Percentiles rank a stretch among this genome's conserved stretches.
These are phyloP conservation scores for Nymphalis io DNA, from an alignment of 1,140 invertebrate genomes.

Conservation along the genomic window DNA sequence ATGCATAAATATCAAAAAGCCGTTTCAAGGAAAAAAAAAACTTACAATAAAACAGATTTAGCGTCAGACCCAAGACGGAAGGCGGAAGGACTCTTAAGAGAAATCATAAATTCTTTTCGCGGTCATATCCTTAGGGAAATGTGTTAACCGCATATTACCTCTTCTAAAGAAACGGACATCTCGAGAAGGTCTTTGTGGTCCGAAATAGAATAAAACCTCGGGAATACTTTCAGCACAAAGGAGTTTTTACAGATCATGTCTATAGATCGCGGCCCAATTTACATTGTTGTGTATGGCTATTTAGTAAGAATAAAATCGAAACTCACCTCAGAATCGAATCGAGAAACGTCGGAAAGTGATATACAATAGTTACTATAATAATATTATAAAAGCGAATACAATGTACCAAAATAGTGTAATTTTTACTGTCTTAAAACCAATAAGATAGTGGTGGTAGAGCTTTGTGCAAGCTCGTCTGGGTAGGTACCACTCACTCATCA, in stretches of 20 bases:
- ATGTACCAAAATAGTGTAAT: too few species aligned
- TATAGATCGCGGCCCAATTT: neutral
- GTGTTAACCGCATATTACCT: conserved; percentile 35
- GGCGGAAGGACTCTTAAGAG: conserved; percentile 9
- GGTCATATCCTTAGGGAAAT: conserved; percentile 35
- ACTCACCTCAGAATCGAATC: too few species aligned
- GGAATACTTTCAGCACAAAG: conserved; percentile 12
- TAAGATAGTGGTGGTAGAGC: too few species aligned
- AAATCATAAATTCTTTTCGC: conserved; percentile 32
- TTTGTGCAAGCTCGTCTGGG: too few species aligned
- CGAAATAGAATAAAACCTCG: conserved; percentile 17
- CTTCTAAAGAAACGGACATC: conserved; percentile 23
- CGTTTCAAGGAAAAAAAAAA: neutral
- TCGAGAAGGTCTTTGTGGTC: conserved; percentile 25
- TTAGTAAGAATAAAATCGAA: too few species aligned
- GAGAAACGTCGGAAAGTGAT: too few species aligned
- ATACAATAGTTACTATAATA: too few species aligned
- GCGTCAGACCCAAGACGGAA: neutral
- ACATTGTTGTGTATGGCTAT: neutral
- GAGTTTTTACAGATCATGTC: conserved; percentile 1
- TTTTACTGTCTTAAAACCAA: too few species aligned
- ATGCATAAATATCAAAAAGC: neutral
- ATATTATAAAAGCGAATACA: too few species aligned
- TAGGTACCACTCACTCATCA: too few species aligned
- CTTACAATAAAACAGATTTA: conserved; percentile 20